Evolutionary conservation across 2,888 invertebrate species (phyloP), one percentile per base, ranked within the genome.

Genomic region (Athalia cordata): DNA sequence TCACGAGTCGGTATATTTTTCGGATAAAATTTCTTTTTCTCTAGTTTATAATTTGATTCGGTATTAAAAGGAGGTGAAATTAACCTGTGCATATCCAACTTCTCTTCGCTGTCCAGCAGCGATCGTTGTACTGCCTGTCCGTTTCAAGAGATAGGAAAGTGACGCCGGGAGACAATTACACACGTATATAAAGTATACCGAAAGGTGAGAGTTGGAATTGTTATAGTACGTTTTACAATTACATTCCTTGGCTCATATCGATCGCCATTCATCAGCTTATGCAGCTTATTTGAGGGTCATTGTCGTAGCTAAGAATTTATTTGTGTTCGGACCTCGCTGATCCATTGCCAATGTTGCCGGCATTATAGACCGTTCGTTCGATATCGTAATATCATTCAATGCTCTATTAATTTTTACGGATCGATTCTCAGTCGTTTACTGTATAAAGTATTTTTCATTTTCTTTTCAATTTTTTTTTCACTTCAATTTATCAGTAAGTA

Each of bases 261-360:
- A 49, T 29, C 15, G 5, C 15, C 9, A 50, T 67, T 67, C n/a
- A 4, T 15, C 67, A 15, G 29, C 29, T 29, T 29, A 45, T 15
- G 43, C 9, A 6, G 52, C 52, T 11, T 9, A 43, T 9, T 68
- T 68, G 52, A 68, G 52, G 50, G 68, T 68, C 68, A 68, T 1
- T 68, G 68, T 55, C 55, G 9, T 13, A 43, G 1, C 43, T 7
- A 8, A 29, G 13, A 6, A 9, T 55, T n/a, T 43, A 50, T 43
- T 6, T 68, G 3, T 11, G 50, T 55, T 43, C n/a, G 4, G 5
- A 6, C 15, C 55, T 8, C 50, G 50, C 43, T 11, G 52, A 43
- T 68, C 68, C 68, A 68, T 52, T 68, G 68, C 15, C 68, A 68
- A 68, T 68, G 68, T 52, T 68, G 68, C 55, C 55, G 68, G 55